These are phyloP conservation scores for Cynopterus brachyotis DNA, from an alignment of 2,113 vertebrate species.

Conservation along the genomic window DNA sequence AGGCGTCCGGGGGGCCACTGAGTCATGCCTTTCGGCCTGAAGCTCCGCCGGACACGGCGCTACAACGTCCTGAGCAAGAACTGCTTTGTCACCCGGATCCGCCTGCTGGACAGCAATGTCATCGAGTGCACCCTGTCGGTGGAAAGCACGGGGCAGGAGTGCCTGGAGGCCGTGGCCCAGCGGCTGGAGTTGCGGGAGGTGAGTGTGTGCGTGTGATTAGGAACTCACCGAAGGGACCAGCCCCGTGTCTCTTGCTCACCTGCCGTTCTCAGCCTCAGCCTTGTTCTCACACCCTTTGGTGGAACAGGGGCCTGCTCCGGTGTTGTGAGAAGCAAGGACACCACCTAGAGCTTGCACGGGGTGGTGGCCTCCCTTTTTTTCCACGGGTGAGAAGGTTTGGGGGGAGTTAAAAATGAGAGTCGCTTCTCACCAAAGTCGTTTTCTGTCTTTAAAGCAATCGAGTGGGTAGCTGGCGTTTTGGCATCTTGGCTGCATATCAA, in stretches of 20 bases:
- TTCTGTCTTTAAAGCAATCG: neutral
- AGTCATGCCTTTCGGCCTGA: constrained; percentile 97
- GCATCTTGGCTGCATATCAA: neutral
- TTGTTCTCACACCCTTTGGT: neutral
- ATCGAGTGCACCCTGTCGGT: constrained; percentile 96
- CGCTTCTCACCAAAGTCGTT: neutral
- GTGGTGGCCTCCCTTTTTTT: neutral
- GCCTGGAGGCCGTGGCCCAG: constrained; percentile 96
- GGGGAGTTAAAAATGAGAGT: neutral
- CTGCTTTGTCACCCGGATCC: constrained; percentile 96
- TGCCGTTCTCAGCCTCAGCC: neutral
- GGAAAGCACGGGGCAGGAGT: constrained; percentile 97
- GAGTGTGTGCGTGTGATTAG: neutral
- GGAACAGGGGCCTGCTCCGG: neutral
- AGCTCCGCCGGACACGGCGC: constrained; percentile 93
- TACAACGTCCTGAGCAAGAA: constrained; percentile 99
- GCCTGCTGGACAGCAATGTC: constrained; percentile 92
- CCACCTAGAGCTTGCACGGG: neutral
- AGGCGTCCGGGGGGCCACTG: constrained; percentile 12
- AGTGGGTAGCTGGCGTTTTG: neutral
- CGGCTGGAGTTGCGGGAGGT: constrained; percentile 97
- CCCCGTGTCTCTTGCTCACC: constrained; percentile 31
- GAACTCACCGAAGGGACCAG: neutral
- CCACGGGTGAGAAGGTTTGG: neutral
- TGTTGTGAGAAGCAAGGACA: neutral